Evolutionary conservation across 2,113 vertebrate genomes (phyloP).

Genomic region (Fukomys damarensis): DNA sequence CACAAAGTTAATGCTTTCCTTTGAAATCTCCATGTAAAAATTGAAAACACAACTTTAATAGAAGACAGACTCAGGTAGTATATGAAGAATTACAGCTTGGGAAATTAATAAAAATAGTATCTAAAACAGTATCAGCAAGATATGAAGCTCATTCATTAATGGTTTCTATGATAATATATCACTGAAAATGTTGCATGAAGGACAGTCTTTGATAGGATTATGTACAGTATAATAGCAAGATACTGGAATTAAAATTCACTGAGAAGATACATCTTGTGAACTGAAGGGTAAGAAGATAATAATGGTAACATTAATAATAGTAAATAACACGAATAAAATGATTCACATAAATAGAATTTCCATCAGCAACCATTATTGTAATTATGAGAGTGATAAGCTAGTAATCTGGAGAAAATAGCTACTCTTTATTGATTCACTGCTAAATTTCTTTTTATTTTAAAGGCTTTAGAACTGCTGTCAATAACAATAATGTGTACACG

Average conservation of each 20-base stretch:
- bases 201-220: slow-evolving; percentile 95
- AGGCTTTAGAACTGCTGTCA: slow-evolving; percentile 85
- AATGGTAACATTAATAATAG: slow-evolving; percentile 91
- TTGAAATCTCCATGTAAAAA: slow-evolving; percentile 86
- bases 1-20: slow-evolving; percentile 84
- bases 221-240: slow-evolving; percentile 92
- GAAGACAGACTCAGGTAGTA: slow-evolving; percentile 86
- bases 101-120: slow-evolving; percentile 96
- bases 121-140: slow-evolving; percentile 93
- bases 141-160: slow-evolving; percentile 95
- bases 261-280: slow-evolving; percentile 93
- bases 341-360: slow-evolving; percentile 93
- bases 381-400: slow-evolving; percentile 92
- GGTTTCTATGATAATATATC: slow-evolving; percentile 93
- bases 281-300: slow-evolving; percentile 92
- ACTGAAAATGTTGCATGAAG: slow-evolving; percentile 95
- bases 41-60: slow-evolving; percentile 88
- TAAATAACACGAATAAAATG: slow-evolving; percentile 96
- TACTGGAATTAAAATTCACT: slow-evolving; percentile 96
- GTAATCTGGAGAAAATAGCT: slow-evolving; percentile 93
- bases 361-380: slow-evolving; percentile 90
- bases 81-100: slow-evolving; percentile 88
- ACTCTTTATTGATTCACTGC: slow-evolving; percentile 92
- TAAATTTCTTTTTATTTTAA: slow-evolving; percentile 86
- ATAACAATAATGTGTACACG: slow-evolving; percentile 84